Base-by-base conservation (phyloP, 2,113 vertebrate species). In the Narcine bancroftii region DNA sequence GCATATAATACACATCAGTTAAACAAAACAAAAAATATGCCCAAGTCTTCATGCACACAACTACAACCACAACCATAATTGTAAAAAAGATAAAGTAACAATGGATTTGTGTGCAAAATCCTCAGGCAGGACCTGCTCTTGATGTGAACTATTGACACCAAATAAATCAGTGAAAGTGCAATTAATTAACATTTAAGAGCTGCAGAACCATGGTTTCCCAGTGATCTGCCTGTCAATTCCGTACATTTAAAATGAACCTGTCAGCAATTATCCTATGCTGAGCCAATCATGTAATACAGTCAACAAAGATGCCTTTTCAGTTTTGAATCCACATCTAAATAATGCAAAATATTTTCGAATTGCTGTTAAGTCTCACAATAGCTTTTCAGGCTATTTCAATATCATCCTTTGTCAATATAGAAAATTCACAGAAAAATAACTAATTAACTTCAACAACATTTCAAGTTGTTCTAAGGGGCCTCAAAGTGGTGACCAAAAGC, bases 151-250 rank as follows among this genome's bases (percentile, higher is more conserved):
- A 47, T 69, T 66, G 39, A 69, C 26, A 66, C 13, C 24, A 69
- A 45, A 69, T 26, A 91, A 91, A 91, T 47, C 87, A 13, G 36
- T 89, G 42, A 69, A 42, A 66, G 36, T 69, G 63, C 21, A 66
- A 89, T 89, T 39, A 91, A 69, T 91, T 91, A 91, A 91, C 24
- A 47, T 69, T 65, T 91, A 45, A 69, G 42, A 91, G 63, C 56
- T 89, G 36, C 36, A 45, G 9, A 29, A 69, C 42, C 89, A 42
- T 91, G 69, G 42, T 15, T 47, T 69, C 26, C 24, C 3, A 91
- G 89, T 29, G 39, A 45, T 69, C 21, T 91, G 89, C 7, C 89
- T 69, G 63, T 91, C 63, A 91, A 69, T 66, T 29, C 39, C 39
- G 42, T 91, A 89, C 15, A 63, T 89, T 89, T 63, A 89, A 89